phyloP scores from a whole-genome alignment of 2,113 vertebrate species.

The Agapornis roseicollis region DNA sequence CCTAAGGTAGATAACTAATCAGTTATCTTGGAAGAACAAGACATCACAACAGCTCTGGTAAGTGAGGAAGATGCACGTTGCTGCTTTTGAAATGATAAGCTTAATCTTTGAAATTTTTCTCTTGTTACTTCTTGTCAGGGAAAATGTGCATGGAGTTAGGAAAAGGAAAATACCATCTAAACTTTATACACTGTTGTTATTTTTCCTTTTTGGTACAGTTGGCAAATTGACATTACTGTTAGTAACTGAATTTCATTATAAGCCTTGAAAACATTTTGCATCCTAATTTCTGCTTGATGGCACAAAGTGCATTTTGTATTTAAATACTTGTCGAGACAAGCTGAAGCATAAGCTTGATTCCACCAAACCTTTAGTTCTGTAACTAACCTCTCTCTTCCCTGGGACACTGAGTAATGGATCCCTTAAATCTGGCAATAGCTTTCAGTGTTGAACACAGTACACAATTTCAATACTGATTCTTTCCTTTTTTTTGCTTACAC shows the following conservation, averaged over 20 bases:
- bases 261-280: neutral
- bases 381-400: neutral
- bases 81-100: accelerated
- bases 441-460: accelerated
- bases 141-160: neutral
- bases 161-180: neutral
- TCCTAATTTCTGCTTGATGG: neutral
- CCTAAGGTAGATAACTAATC: neutral
- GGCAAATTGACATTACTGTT: neutral
- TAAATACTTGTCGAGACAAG: neutral
- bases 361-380: neutral
- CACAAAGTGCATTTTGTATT: neutral
- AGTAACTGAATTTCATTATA: neutral
- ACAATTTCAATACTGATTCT: accelerated
- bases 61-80: neutral
- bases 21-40: neutral
- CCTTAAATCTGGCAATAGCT: neutral
- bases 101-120: neutral
- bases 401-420: neutral
- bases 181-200: neutral
- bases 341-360: neutral
- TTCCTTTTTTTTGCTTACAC: neutral
- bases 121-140: neutral
- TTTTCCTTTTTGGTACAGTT: neutral
- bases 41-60: neutral